Evolutionary conservation across 2,888 invertebrate species (phyloP), one percentile per base, ranked within the genome.

Genomic region (Atethmia centrago): DNA sequence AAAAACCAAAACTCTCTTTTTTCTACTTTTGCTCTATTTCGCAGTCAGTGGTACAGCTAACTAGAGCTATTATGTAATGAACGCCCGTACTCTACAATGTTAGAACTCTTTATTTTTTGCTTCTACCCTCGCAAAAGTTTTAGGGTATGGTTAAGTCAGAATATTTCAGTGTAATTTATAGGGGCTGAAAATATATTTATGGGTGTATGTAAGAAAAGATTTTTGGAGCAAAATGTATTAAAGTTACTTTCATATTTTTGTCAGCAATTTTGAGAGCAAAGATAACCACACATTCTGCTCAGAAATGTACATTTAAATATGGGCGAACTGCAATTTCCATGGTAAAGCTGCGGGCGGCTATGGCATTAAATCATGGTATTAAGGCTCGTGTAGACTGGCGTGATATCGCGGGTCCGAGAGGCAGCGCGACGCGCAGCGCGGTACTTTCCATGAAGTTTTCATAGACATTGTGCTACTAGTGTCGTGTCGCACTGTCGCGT

Each of bases 1-100:
- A 61, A 68, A 82, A 82, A 56, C 62, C 16, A 77, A 71, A 84
- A 74, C 55, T 42, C 42, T 51, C 1, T 40, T 62, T 53, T 31
- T 59, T 61, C 49, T 70, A 56, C 21, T 59, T 56, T 64, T 49
- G 28, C 55, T 80, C 19, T 59, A 58, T 47, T 63, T 16, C 3
- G 59, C 67, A n/a, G 61, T 53, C 74, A 68, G 53, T 56, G 21
- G 40, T 58, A 71, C 42, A 69, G 70, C 72, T 82, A 51, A 61
- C 12, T 64, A 73, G 62, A 74, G 69, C 75, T 73, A 79, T 82
- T 84, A 87, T 70, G 65, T 78, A 86, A 86, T 77, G 82, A 78
- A 76, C 62, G 55, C 62, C 49, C 67, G 71, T 62, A 65, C 51
- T 84, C 69, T 59, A 76, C 58, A 69, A 68, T 71, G 76, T 71